Evolutionary conservation across 2,797 vertebrate genomes (phyloP).

Genomic region (Poecile montanus): DNA sequence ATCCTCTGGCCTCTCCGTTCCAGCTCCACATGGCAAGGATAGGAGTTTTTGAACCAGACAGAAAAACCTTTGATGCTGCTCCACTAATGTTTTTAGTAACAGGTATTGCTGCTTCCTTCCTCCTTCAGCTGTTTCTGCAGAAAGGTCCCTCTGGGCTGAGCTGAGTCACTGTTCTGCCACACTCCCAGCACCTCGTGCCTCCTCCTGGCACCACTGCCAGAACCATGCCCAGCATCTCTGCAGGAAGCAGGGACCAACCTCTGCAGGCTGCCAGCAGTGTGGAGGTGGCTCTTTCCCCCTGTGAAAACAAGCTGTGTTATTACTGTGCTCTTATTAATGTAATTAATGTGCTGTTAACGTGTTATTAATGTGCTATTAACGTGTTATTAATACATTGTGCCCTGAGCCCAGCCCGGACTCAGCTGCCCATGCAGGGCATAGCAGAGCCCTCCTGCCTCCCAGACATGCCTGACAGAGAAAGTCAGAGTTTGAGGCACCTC

Average conservation of each 20-base stretch:
- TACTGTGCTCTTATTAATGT: neutral
- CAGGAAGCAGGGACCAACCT: neutral
- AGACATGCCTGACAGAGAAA: neutral
- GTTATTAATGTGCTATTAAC: neutral
- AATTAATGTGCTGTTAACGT: neutral
- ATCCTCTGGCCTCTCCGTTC: neutral
- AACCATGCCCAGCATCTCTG: neutral
- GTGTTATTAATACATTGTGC: neutral
- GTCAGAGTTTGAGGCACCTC: rapidly evolving
- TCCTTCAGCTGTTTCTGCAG: conserved; percentile 24
- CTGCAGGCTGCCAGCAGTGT: neutral
- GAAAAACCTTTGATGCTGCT: neutral
- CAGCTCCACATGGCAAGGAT: rapidly evolving
- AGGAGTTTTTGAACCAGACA: neutral
- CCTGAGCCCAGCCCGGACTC: rapidly evolving
- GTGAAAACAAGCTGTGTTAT: neutral
- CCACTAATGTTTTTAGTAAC: neutral
- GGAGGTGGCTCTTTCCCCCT: neutral
- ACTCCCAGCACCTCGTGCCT: neutral
- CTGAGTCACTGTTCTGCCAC: neutral
- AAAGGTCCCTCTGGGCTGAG: neutral
- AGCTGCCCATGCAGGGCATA: rapidly evolving
- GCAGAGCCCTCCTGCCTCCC: neutral
- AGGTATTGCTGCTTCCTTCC: conserved; percentile 47
- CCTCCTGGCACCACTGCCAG: rapidly evolving